These are phyloP conservation scores for Aphidius ervi DNA, from an alignment of 1,140 invertebrate genomes.

Conservation along the genomic window DNA sequence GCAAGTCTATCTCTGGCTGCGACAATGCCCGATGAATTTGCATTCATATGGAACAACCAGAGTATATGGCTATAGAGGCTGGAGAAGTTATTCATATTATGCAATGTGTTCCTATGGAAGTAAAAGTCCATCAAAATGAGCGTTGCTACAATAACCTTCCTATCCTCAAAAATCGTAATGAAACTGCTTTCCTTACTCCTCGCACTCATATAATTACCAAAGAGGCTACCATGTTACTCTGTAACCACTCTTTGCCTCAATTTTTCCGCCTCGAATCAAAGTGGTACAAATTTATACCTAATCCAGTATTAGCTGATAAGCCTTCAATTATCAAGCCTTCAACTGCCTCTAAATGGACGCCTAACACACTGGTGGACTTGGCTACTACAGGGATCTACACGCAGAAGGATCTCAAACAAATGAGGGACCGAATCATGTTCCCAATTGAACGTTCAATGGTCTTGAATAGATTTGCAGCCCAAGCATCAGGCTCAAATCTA, in stretches of 20 bases:
- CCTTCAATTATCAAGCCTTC: no score
- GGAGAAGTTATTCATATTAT: conserved; percentile 24
- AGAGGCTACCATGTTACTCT: conserved; percentile 3
- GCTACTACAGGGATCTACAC: conserved; percentile 17
- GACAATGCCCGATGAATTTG: conserved; percentile 21
- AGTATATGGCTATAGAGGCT: conserved; percentile 17
- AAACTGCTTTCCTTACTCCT: conserved; percentile 14
- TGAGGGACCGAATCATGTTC: conserved; percentile 4
- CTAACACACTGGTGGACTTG: conserved; percentile 1
- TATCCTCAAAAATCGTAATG: conserved; percentile 6
- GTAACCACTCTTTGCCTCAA: conserved; percentile 15
- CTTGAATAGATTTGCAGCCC: background rate
- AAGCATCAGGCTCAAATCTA: background rate
- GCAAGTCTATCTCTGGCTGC: conserved; percentile 12
- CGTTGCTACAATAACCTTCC: conserved; percentile 24
- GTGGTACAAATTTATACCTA: no score
- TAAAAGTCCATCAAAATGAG: background rate
- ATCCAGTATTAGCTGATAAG: no score
- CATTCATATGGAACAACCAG: conserved; percentile 17
- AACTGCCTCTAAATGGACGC: no score
- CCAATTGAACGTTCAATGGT: background rate
- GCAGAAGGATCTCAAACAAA: background rate
- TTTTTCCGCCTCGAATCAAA: no score
- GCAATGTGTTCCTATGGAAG: conserved; percentile 20
- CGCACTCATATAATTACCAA: conserved; percentile 18